Percentiles rank a stretch among this genome's conserved stretches.
Conservation (phyloP, 2,113 vertebrate genomes). For the Rhadina sibilatrix region DNA sequence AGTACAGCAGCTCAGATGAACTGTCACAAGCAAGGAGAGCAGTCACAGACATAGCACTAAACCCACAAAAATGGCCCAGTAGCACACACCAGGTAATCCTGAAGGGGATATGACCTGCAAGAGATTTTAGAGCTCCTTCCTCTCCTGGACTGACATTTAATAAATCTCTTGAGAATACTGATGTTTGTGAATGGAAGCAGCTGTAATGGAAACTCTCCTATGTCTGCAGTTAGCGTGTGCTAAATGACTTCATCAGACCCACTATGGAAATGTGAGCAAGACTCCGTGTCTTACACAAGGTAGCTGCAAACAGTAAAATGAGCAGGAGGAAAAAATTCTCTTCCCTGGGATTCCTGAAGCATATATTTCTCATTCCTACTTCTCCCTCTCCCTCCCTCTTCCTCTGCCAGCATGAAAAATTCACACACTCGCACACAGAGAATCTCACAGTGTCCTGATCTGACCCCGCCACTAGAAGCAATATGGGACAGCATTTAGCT, state of each 20-base stretch:
- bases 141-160: not conserved
- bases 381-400: not conserved
- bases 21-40: not conserved
- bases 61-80: not conserved
- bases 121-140: not conserved
- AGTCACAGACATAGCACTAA: not conserved
- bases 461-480: not conserved
- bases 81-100: not conserved
- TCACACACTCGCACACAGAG: not conserved
- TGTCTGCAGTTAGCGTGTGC: not conserved
- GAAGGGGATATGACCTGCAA: not conserved
- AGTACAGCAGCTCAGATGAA: not conserved
- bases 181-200: not conserved
- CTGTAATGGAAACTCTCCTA: not conserved
- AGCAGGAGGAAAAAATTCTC: not conserved
- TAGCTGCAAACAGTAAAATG: not conserved
- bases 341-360: not conserved
- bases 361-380: not conserved
- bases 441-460: not conserved
- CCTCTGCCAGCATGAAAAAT: conserved; percentile 41
- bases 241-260: not conserved
- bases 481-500: not conserved
- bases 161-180: not conserved
- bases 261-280: not conserved
- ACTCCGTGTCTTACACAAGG: not conserved